Percentiles rank a stretch among this genome's conserved stretches.
phyloP scores from a whole-genome alignment of 1,140 invertebrate genomes.

The Eubasilissa regina region DNA sequence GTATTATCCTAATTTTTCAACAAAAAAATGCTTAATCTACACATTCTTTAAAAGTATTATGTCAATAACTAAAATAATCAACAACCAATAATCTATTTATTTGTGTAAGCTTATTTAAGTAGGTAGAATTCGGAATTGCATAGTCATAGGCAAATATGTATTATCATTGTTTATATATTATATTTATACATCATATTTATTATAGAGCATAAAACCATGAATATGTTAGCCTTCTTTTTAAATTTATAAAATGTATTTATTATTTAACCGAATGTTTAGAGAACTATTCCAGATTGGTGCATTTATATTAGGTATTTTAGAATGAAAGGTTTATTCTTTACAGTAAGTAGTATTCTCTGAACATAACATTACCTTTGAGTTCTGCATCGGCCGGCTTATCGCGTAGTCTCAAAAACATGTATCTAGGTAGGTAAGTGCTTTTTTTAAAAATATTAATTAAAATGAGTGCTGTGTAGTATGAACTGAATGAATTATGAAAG shows the following conservation, averaged over 20 bases:
- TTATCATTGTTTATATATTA: slow-evolving; percentile 39
- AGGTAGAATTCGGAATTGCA: slow-evolving; percentile 51
- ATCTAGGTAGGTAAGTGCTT: slow-evolving; percentile 23
- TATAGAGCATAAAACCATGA: slow-evolving; percentile 31
- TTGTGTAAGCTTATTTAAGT: slow-evolving; percentile 43
- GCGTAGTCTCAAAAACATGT: slow-evolving; percentile 30
- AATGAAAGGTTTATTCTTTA: slow-evolving; percentile 30
- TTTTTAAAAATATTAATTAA: neutral
- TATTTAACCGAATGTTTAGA: slow-evolving; percentile 28
- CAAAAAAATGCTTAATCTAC: neutral
- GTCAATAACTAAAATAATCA: slow-evolving; percentile 9
- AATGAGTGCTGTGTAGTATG: slow-evolving; percentile 36
- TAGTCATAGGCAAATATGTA: slow-evolving; percentile 55
- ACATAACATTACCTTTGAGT: slow-evolving; percentile 36
- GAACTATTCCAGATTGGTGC: slow-evolving; percentile 47
- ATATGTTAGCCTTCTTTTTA: slow-evolving; percentile 27
- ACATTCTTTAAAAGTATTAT: neutral
- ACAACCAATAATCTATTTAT: slow-evolving; percentile 26
- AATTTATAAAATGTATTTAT: slow-evolving; percentile 48
- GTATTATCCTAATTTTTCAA: neutral
- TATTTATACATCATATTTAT: slow-evolving; percentile 37
- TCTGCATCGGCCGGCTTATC: slow-evolving; percentile 28
- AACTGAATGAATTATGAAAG: slow-evolving; percentile 41
- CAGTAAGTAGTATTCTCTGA: slow-evolving; percentile 7
- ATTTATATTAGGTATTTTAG: slow-evolving; percentile 47